phyloP scores from a whole-genome alignment of 2,113 vertebrate genomes.

The Callocephalon fimbriatum region DNA sequence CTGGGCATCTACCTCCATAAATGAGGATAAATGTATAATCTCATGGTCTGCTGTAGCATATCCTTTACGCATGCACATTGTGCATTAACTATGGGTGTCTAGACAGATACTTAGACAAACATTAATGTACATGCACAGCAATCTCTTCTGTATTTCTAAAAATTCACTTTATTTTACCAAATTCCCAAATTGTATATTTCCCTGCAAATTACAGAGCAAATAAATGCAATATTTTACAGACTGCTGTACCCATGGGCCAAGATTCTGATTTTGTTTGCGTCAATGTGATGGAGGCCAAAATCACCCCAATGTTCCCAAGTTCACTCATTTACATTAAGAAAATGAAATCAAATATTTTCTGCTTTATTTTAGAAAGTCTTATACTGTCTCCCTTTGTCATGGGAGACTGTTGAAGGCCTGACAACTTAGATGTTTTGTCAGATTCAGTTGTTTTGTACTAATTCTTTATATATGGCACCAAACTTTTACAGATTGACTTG shows the following conservation, averaged over 20 bases:
- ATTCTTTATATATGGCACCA: background rate
- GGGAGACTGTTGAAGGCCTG: background rate
- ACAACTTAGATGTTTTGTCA: background rate
- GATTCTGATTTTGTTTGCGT: background rate
- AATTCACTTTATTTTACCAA: background rate
- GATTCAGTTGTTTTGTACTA: background rate
- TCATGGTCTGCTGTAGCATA: slow-evolving; percentile 9
- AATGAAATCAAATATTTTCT: background rate
- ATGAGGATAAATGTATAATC: slow-evolving; percentile 62
- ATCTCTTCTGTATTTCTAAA: background rate
- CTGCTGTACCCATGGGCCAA: background rate
- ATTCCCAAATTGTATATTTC: background rate
- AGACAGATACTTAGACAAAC: background rate
- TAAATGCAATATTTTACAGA: background rate
- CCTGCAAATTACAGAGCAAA: background rate
- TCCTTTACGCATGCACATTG: background rate
- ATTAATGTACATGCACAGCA: background rate
- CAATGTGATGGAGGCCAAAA: background rate
- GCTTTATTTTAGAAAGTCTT: background rate
- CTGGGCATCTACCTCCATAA: slow-evolving; percentile 30
- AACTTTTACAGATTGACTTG: background rate
- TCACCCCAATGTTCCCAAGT: background rate
- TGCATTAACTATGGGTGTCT: background rate
- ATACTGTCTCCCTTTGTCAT: background rate
- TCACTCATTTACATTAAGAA: background rate